Conservation (phyloP, 2,113 vertebrate genomes). For the Syngnathoides biaculeatus region DNA sequence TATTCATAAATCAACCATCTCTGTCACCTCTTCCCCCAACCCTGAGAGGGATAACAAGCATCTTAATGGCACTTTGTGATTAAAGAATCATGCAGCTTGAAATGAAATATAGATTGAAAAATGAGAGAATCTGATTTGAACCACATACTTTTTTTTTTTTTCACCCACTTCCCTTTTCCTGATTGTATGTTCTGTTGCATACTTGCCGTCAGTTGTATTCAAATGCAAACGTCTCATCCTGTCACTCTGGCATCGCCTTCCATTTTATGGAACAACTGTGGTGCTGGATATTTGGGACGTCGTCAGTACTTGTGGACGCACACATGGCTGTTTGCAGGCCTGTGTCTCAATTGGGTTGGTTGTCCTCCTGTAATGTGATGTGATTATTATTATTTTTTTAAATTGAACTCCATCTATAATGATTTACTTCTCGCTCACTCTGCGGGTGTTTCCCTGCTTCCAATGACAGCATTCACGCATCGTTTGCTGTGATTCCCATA, state of each 20-base stretch:
- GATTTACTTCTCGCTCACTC: background rate
- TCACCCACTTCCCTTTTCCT: no score
- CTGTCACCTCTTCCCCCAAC: conserved; percentile 27
- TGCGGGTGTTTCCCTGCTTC: conserved; percentile 38
- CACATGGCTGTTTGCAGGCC: conserved; percentile 17
- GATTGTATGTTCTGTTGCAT: conserved; percentile 14
- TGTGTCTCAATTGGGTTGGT: conserved; percentile 37
- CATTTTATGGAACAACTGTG: background rate
- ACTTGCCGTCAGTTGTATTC: conserved; percentile 7
- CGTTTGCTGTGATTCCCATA: conserved; percentile 50
- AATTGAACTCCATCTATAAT: conserved; percentile 37
- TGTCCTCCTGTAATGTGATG: conserved; percentile 11
- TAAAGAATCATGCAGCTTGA: background rate
- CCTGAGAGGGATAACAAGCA: conserved; percentile 18
- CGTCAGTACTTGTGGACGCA: background rate
- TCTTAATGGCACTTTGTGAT: conserved; percentile 36
- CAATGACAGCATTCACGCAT: conserved; percentile 19
- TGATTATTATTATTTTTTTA: conserved; percentile 17
- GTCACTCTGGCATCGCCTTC: conserved; percentile 33
- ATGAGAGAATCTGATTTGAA: background rate
- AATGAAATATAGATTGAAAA: conserved; percentile 10
- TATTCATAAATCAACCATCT: conserved; percentile 59
- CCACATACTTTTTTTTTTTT: background rate
- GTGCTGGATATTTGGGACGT: no score
- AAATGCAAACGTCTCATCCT: conserved; percentile 17